Base-by-base conservation (phyloP, 1,140 invertebrate species). In the Conus ventricosus region DNA sequence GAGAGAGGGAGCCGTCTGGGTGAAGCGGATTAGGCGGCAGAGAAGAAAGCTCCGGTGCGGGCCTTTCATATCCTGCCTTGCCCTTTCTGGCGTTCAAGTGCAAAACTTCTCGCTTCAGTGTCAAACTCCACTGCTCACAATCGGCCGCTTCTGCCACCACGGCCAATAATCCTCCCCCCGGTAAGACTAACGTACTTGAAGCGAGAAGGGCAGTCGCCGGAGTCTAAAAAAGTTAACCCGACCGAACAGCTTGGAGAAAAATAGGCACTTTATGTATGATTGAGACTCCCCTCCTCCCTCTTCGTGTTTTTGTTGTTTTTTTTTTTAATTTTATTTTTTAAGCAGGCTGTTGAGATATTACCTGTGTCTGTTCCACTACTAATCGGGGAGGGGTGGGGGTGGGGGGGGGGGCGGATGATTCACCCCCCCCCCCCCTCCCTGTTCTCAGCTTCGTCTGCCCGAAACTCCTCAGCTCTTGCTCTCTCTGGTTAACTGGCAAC, bases 81-180 rank as follows among this genome's bases (percentile, higher is more conserved):
- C 76, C 39, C 76, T 27, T 55, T 54, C 51, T 84, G 53, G 25
- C 51, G 53, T 25, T 67, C 20, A 67, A 84, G 27, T 84, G 55
- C 83, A 84, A 63, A 27, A 25, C 63, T 67, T 84, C 55, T 63
- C 27, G 57, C 57, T 23, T 39, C 57, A 13, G 55, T 84, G 83
- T 84, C 83, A 84, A 60, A 60, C 57, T 78, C 39, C 39, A 78
- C 25, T 27, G 76, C 76, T 39, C 10, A 78, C 76, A 78, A 78
- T 78, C 76, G 25, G 25, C 76, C 39, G 0, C 13, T 39, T 39
- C 76, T 78, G 76, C 10, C 25, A 39, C 25, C 25, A 11, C 76
- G 6, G 76, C 8, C 76, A 78, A 78, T 78, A 78, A 78, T 78
- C 76, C 39, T 39, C 67, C 15, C 67, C 23, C 17, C 67, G 8